Percentiles rank a stretch among this genome's conserved stretches.
These are phyloP conservation scores for Sphenodon punctatus DNA, from an alignment of 2,797 vertebrate genomes.

Conservation along the genomic window DNA sequence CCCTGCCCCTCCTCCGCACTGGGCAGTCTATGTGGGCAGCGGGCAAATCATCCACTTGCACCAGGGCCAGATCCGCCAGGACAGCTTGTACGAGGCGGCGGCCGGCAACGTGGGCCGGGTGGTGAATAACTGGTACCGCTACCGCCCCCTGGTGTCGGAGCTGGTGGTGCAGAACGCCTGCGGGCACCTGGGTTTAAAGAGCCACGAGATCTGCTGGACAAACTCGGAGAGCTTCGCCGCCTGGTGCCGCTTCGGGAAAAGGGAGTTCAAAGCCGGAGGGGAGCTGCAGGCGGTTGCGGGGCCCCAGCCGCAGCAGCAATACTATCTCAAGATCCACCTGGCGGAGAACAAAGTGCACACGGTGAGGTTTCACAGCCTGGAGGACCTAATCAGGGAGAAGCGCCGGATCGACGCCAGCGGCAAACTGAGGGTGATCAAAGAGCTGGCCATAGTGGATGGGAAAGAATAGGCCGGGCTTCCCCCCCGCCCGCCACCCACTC, in stretches of 20 bases:
- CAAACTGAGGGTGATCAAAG: conserved; percentile 87
- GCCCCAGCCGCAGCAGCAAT: conserved; percentile 79
- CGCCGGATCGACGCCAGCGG: conserved; percentile 94
- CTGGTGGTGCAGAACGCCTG: conserved; percentile 97
- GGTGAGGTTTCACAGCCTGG: conserved; percentile 92
- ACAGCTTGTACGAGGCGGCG: conserved; percentile 91
- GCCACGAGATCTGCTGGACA: conserved; percentile 96
- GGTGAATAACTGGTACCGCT: conserved; percentile 97
- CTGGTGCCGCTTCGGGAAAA: conserved; percentile 98
- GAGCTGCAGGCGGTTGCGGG: conserved; percentile 87
- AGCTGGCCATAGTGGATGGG: conserved; percentile 86
- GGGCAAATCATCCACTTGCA: conserved; percentile 95
- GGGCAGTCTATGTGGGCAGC: conserved; percentile 92
- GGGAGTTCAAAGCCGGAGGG: conserved; percentile 97
- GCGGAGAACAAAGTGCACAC: conserved; percentile 90
- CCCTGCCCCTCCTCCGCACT: conserved; percentile 86
- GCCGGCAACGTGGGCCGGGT: conserved; percentile 91
- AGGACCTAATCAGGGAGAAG: conserved; percentile 97
- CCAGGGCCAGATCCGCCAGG: conserved; percentile 95
- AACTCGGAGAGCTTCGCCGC: conserved; percentile 99
- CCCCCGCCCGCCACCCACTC: too few relatives aligned
- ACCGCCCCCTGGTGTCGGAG: conserved; percentile 92
- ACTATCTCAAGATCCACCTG: conserved; percentile 95
- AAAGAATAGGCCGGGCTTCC: conserved; percentile 89
- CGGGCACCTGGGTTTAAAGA: conserved; percentile 93